Evolutionary conservation across 2,113 vertebrate species (phyloP).

Genomic region (Catharus fuscescens): DNA sequence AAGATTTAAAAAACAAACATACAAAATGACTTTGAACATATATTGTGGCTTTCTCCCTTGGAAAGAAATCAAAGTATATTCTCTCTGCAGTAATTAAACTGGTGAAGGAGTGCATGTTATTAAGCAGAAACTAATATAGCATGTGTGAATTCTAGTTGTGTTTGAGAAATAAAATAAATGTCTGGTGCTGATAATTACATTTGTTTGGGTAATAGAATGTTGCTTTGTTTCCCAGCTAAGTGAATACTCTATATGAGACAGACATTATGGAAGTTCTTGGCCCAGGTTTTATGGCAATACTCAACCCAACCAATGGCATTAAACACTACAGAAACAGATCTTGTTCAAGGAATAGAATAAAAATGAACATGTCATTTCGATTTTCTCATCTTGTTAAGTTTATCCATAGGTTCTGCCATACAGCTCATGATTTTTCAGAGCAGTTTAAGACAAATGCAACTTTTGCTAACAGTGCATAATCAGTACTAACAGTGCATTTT

Average conservation of each 20-base stretch:
- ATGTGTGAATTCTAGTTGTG: neutral
- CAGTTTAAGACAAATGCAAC: neutral
- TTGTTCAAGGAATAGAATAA: neutral
- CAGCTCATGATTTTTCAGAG: neutral
- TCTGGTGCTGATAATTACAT: neutral
- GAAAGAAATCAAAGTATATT: slow-evolving; percentile 2
- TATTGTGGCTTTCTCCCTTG: neutral
- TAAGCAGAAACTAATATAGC: slow-evolving; percentile 8
- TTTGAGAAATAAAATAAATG: slow-evolving; percentile 21
- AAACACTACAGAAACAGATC: neutral
- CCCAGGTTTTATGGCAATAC: neutral
- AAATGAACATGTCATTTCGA: neutral
- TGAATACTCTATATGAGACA: neutral
- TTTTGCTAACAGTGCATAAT: neutral
- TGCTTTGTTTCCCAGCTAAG: neutral
- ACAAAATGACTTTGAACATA: neutral
- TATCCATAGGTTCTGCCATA: neutral
- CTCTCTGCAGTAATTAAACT: neutral
- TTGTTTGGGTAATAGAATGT: neutral
- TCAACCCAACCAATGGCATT: neutral
- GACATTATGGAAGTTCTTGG: neutral
- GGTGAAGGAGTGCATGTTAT: neutral
- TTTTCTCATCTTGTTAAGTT: neutral
- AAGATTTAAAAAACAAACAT: neutral
- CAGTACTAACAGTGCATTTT: neutral